phyloP scores from a whole-genome alignment of 2,797 vertebrate species.

The Eupleurogrammus muticus region DNA sequence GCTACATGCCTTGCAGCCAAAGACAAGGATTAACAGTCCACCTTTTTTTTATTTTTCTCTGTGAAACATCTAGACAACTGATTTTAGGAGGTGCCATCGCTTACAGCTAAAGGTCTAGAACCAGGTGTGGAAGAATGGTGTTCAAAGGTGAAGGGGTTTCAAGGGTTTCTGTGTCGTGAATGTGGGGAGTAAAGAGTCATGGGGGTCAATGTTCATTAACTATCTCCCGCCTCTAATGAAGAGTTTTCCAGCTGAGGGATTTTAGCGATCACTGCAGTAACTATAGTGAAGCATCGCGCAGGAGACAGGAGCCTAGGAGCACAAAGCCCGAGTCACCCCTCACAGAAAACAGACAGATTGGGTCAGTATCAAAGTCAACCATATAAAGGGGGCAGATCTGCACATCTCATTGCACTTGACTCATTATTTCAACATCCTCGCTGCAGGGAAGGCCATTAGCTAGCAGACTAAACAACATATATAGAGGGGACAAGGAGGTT shows the following conservation, averaged over 20 bases:
- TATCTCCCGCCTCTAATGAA: constrained; percentile 52
- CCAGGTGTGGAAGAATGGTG: constrained; percentile 6
- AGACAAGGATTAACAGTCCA: constrained; percentile 29
- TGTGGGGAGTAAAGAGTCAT: constrained; percentile 26
- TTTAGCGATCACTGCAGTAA: constrained; percentile 43
- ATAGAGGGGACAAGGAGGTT: not conserved
- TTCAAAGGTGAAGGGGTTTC: constrained; percentile 8
- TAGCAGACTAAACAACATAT: constrained; percentile 12
- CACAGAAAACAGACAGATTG: constrained; percentile 31
- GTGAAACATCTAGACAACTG: constrained; percentile 18
- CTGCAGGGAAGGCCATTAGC: not conserved
- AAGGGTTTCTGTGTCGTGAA: constrained; percentile 15
- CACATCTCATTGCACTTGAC: constrained; percentile 36
- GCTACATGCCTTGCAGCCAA: constrained; percentile 22
- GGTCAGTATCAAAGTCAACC: constrained; percentile 44
- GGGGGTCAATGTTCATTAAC: constrained; percentile 56
- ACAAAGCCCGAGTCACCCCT: constrained; percentile 43
- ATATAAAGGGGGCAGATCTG: constrained; percentile 17
- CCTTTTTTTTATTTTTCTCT: constrained; percentile 26
- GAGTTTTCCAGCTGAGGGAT: constrained; percentile 49
- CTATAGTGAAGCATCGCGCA: constrained; percentile 36
- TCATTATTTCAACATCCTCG: constrained; percentile 28
- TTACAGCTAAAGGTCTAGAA: constrained; percentile 8
- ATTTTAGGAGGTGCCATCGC: constrained; percentile 19
- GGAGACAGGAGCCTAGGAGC: constrained; percentile 36